These are phyloP conservation scores for Caenorhabditis sinica DNA, from an alignment of 2,888 invertebrate species.

Conservation along the genomic window DNA sequence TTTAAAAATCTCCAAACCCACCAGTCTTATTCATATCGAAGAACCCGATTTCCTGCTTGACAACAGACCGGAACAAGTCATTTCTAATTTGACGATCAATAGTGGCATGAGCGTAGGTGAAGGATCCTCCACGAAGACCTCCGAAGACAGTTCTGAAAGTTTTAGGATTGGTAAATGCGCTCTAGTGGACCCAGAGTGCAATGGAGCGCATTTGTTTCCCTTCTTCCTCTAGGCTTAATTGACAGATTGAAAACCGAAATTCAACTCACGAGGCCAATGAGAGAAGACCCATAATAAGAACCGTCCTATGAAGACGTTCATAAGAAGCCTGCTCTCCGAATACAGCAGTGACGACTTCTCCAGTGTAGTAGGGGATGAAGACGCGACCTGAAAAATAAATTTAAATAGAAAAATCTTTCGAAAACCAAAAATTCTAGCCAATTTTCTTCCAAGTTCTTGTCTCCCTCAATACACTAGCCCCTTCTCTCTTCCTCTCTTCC, in stretches of 20 bases:
- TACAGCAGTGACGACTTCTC: slow-evolving; percentile 82
- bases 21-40: slow-evolving; percentile 84
- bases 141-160: slow-evolving; percentile 83
- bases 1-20: slow-evolving; percentile 83
- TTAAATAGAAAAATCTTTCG: background rate
- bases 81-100: slow-evolving; percentile 82
- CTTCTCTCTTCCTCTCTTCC: background rate
- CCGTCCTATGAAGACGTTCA: slow-evolving; percentile 79
- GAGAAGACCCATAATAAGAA: slow-evolving; percentile 79
- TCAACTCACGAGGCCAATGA: slow-evolving; percentile 72
- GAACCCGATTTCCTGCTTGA: slow-evolving; percentile 84
- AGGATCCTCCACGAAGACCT: slow-evolving; percentile 84
- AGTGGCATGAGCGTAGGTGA: slow-evolving; percentile 83
- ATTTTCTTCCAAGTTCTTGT: background rate
- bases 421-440: background rate
- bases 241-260: too few relatives aligned
- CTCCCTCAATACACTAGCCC: too few relatives aligned
- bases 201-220: too few relatives aligned
- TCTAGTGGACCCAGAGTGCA: background rate
- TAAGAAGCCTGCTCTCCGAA: slow-evolving; percentile 79
- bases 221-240: too few relatives aligned
- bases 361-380: slow-evolving; percentile 83
- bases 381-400: slow-evolving; percentile 79
- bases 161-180: too few relatives aligned
- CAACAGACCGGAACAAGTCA: slow-evolving; percentile 83